Evolutionary conservation across 1,140 invertebrate genomes (phyloP).

Genomic region (Berghia stephanieae): DNA sequence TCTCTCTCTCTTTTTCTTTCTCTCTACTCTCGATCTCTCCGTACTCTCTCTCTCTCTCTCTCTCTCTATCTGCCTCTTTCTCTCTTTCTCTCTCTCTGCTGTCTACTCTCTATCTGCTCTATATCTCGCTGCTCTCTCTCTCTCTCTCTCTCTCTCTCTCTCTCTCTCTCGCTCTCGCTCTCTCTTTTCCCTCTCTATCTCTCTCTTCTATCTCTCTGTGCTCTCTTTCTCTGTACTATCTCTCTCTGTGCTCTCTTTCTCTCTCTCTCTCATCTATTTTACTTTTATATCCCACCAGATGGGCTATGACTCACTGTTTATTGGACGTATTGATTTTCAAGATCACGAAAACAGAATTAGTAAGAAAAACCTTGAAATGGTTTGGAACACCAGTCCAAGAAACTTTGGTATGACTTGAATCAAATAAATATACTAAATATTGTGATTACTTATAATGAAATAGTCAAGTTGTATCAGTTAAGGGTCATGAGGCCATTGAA

Average conservation of each 20-base stretch:
- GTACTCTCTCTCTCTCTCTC: not conserved
- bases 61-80: not conserved
- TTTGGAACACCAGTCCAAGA: conserved; percentile 76
- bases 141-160: conserved; percentile 15
- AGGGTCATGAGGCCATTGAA: no score
- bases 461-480: no score
- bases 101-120: no score
- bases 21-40: not conserved
- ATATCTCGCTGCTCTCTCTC: no score
- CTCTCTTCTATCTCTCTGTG: not conserved
- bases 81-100: not conserved
- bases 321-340: conserved; percentile 86
- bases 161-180: conserved; percentile 1
- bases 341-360: conserved; percentile 76
- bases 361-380: conserved; percentile 79
- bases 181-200: not conserved
- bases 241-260: not conserved
- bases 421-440: no score
- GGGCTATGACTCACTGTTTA: conserved; percentile 83
- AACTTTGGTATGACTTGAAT: conserved; percentile 27
- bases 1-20: not conserved
- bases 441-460: no score
- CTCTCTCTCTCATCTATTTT: conserved; percentile 15
- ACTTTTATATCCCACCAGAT: no score
- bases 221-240: not conserved